Evolutionary conservation across 2,888 invertebrate species (phyloP).

Genomic region (Cheilosia scutellata): DNA sequence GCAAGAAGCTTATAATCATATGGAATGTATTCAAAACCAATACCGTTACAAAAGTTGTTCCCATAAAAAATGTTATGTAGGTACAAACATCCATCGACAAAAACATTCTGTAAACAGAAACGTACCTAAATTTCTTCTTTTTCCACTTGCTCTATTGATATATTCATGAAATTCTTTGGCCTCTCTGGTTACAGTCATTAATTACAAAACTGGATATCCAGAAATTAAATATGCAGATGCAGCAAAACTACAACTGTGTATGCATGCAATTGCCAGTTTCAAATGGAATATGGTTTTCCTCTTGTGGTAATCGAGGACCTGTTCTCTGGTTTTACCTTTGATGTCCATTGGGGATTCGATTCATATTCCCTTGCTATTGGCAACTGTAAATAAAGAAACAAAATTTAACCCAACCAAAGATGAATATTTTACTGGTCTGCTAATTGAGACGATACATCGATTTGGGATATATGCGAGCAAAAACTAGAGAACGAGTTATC

Average conservation of each 20-base stretch:
- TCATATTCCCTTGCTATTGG: not conserved
- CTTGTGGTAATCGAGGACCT: not conserved
- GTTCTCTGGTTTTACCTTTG: not conserved
- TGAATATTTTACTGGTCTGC: not conserved
- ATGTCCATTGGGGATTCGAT: not conserved
- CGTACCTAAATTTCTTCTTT: too few species aligned
- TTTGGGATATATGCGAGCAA: not conserved
- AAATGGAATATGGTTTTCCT: not conserved
- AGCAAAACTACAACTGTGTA: not conserved
- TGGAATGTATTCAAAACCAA: too few species aligned
- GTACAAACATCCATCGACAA: not conserved
- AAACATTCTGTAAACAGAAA: not conserved
- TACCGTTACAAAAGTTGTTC: too few species aligned
- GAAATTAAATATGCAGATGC: slow-evolving; percentile 12
- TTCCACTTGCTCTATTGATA: not conserved
- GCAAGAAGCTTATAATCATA: too few species aligned
- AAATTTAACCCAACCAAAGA: not conserved
- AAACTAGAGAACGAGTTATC: not conserved
- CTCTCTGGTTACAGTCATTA: slow-evolving; percentile 23
- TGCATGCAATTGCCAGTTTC: not conserved
- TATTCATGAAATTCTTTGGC: slow-evolving; percentile 39
- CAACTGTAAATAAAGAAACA: not conserved
- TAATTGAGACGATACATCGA: slow-evolving; percentile 4
- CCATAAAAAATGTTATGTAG: too few species aligned
- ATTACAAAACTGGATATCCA: slow-evolving; percentile 25